Evolutionary conservation across 1,140 invertebrate genomes (phyloP), one percentile per base, ranked within the genome.

Genomic region (Euschistus heros): DNA sequence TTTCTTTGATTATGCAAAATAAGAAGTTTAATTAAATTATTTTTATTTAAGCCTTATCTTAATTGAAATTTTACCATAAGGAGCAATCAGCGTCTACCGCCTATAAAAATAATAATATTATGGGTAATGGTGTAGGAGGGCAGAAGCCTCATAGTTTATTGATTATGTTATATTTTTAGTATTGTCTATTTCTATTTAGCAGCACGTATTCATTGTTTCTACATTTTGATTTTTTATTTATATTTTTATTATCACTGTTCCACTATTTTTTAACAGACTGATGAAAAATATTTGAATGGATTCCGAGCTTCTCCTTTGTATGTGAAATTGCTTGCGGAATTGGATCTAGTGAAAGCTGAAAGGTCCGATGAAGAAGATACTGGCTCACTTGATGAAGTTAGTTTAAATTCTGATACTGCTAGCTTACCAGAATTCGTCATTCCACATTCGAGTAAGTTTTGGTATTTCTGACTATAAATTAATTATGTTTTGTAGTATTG

Each of bases 271-370:
- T 69, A 71, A 50, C 75, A 80, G 69, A 81, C 73, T 65, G 82
- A 85, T 44, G 84, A 86, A 47, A 80, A 81, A 65, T 90, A 84
- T 73, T 78, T 89, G 64, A 84, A 84, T 13, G 78, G 82, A 0
- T 92, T 91, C 71, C 84, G 85, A 65, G 81, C 81, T 70, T 84
- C 82, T 65, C 76, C 80, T 61, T 78, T 80, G 0, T 92, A 92
- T 71, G 75, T 89, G 0, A 86, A 86, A 71, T 77, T 92, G 22
- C 76, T 92, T 4, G 81, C 85, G 42, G 88, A 92, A 70, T 74
- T 92, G 18, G 89, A 89, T 74, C 75, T 92, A 37, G 62, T 89
- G 0, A 84, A 83, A 66, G 8, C 67, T 71, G 0, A 75, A 3
- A 79, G 66, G 20, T 65, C 57, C 26, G 79, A 80, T 50, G 75